Evolutionary conservation across 2,888 invertebrate species (phyloP), one percentile per base, ranked within the genome.

Genomic region (Conus canariensis): DNA sequence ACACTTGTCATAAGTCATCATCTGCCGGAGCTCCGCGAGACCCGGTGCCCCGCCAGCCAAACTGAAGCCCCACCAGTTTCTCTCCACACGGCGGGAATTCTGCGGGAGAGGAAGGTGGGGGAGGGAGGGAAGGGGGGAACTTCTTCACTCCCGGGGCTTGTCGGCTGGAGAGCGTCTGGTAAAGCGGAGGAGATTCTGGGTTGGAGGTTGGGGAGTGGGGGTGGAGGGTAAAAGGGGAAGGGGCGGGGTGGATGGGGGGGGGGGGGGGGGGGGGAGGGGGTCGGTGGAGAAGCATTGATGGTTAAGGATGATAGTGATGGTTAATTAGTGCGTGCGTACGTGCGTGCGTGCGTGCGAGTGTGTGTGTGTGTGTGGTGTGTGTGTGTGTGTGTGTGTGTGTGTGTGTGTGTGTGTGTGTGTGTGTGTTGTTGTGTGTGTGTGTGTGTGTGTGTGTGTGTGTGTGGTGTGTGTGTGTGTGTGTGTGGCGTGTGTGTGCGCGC

Each of bases 1-100:
- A 89, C 89, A 89, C 85, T 89, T 89, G 89, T 89, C 89, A 89
- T 85, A 89, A 89, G 85, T 89, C 89, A 85, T 89, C 89, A 89
- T 85, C 85, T 85, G 67, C 64, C 64, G 64, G 64, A 64, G 64
- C 64, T 64, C 64, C 1, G 5, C 16, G 64, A 64, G 64, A 45
- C 45, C 83, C 83, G 83, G 83, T 83, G 67, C 30, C 60, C 7
- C 25, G 25, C 25, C 64, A 82, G 30, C 30, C 67, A 64, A 83
- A 22, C n/a, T 60, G 45, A 64, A n/a, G 25, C 88, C 88, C 58
- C 60, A 19, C 56, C 12, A 77, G 19, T 22, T 16, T 7, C 67
- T 14, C 67, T 22, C 67, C 22, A 60, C 58, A 60, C 8, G 10
- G 59, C 30, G 4, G 45, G 45, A 45, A 45, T 25, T 14, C 86